Percentiles rank a stretch among this genome's conserved stretches.
These are phyloP conservation scores for Falco biarmicus DNA, from an alignment of 2,797 vertebrate genomes.

Conservation along the genomic window DNA sequence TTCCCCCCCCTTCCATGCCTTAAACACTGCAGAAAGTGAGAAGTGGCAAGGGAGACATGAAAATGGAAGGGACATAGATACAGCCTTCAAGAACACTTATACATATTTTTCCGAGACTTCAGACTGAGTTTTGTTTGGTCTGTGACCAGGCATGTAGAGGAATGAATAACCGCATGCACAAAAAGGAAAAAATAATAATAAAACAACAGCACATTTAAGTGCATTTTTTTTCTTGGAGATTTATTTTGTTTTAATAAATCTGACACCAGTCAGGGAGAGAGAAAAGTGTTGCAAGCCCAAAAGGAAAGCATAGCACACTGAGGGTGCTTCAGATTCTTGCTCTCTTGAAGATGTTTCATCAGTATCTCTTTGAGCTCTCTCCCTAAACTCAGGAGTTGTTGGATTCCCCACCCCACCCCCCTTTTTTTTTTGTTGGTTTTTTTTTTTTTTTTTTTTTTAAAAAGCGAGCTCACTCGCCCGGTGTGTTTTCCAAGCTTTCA, in stretches of 20 bases:
- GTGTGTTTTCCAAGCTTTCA: slow-evolving; percentile 80
- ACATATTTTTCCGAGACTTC: not conserved
- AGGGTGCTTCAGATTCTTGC: slow-evolving; percentile 58
- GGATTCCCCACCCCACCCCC: not conserved
- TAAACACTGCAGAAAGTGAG: not conserved
- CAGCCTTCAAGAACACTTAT: not conserved
- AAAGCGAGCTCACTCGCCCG: slow-evolving; percentile 81
- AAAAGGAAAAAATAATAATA: slow-evolving; percentile 14
- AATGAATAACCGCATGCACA: slow-evolving; percentile 15
- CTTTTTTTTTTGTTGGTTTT: not conserved
- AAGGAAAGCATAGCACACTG: slow-evolving; percentile 57
- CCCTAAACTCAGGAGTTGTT: slow-evolving; percentile 67
- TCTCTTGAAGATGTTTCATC: slow-evolving; percentile 50
- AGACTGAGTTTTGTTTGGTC: not conserved
- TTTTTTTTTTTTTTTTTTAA: slow-evolving; percentile 69
- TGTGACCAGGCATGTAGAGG: slow-evolving; percentile 7
- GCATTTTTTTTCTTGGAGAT: slow-evolving; percentile 78
- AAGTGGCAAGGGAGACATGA: not conserved
- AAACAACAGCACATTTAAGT: slow-evolving; percentile 75
- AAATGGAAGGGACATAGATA: not conserved
- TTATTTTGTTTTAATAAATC: slow-evolving; percentile 84
- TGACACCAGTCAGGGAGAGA: slow-evolving; percentile 79
- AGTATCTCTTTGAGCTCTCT: slow-evolving; percentile 74
- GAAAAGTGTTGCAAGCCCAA: slow-evolving; percentile 65
- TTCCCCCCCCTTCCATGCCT: not conserved